Evolutionary conservation across 2,113 vertebrate genomes (phyloP).

Genomic region (Meriones unguiculatus): DNA sequence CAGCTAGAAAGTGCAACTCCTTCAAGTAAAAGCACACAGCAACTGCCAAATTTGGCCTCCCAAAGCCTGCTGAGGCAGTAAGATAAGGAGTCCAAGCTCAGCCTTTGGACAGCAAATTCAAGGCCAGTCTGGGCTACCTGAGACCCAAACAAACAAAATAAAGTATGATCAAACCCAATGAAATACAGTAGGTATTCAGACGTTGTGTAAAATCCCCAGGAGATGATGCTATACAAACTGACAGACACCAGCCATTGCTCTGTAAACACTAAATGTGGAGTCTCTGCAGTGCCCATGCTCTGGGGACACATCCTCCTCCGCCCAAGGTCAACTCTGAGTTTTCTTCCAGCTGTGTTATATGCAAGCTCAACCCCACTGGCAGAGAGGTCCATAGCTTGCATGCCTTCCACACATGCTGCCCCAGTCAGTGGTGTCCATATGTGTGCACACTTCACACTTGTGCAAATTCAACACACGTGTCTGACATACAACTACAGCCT

Average conservation of each 20-base stretch:
- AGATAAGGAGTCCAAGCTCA: neutral
- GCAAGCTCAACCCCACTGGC: neutral
- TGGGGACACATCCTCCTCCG: neutral
- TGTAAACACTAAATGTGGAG: neutral
- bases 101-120: neutral
- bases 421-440: constrained; percentile 59
- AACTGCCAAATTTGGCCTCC: neutral
- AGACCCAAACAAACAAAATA: neutral
- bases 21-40: neutral
- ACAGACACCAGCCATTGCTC: neutral
- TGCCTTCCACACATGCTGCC: neutral
- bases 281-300: neutral
- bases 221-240: neutral
- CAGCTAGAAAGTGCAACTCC: neutral
- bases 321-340: neutral
- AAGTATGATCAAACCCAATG: neutral
- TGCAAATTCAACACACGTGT: constrained; percentile 63
- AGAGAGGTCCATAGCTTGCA: constrained; percentile 46
- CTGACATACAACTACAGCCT: constrained; percentile 43
- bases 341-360: constrained; percentile 33
- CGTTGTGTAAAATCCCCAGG: neutral
- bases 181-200: neutral
- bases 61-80: neutral
- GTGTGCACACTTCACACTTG: constrained; percentile 33
- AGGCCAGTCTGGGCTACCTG: neutral